These are phyloP conservation scores for Hydropotes inermis DNA, from an alignment of 2,113 vertebrate species.

Conservation along the genomic window DNA sequence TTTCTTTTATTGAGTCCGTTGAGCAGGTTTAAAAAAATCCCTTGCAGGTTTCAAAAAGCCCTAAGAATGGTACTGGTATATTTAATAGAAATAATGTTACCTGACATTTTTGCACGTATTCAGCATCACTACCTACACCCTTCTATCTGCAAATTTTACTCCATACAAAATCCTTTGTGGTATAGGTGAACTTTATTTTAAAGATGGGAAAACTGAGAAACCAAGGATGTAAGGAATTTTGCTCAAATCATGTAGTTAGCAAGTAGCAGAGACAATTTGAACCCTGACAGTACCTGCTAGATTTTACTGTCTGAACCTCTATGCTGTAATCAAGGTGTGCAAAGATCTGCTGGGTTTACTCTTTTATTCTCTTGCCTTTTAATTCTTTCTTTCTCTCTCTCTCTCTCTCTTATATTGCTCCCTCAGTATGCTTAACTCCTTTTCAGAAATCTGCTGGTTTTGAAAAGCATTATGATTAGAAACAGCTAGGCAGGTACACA, in stretches of 20 bases:
- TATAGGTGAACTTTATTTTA: background rate
- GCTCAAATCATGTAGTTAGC: background rate
- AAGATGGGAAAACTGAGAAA: background rate
- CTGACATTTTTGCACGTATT: background rate
- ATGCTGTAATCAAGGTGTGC: rapidly evolving
- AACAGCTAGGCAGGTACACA: background rate
- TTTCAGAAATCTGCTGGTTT: background rate
- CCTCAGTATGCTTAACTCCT: background rate
- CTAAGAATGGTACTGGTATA: background rate
- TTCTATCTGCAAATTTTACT: background rate
- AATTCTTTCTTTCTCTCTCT: background rate
- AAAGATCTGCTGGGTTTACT: background rate
- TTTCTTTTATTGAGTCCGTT: background rate
- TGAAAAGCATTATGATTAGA: background rate
- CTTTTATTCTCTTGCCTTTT: background rate
- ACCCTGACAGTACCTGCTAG: background rate
- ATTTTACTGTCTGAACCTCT: background rate
- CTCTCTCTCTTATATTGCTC: background rate
- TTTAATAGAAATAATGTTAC: background rate
- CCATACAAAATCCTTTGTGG: background rate
- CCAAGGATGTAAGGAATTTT: background rate
- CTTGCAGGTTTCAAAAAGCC: background rate
- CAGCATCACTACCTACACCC: background rate
- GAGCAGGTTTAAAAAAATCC: background rate
- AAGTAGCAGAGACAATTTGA: background rate